Base-by-base conservation (phyloP, 92 coral and sea anemone genomes). In the Epizoanthus scotinus region DNA sequence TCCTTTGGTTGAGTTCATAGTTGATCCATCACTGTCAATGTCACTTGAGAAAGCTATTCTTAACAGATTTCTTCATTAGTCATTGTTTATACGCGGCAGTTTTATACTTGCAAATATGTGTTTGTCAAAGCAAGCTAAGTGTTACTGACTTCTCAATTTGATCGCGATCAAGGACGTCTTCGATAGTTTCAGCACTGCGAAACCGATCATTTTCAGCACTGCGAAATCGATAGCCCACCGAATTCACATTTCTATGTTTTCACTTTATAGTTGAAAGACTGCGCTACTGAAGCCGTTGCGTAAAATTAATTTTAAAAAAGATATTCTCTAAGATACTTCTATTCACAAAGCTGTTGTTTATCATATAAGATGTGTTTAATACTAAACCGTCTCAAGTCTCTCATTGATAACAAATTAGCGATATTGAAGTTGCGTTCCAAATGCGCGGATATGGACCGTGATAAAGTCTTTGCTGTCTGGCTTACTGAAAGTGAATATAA, bases 21-120 rank as follows among this genome's bases (percentile, higher is more conserved):
- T 55, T 26, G 57, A 25, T 68, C 57, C 73, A 42, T 68, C 73
- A 38, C 73, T 68, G 73, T 64, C 70, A 64, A 9, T 15, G 31
- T 17, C n/a, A 29, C 70, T 29, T 64, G 21, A 64, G 27, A 29
- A 27, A 64, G 22, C 70, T 64, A 24, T 29, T 64, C 70, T 64
- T 9, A 27, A 25, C 57, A 19, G 13, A 71, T 71, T 54, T 29
- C 78, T 50, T 50, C 42, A 50, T 52, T 42, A 71, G 58, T 12
- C 54, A 15, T 36, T 71, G 38, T 49, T 71, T 71, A 71, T 28
- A 53, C 54, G 25, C 54, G 78, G 54, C 78, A 40, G 62, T 42
- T 50, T 47, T 71, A 20, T 49, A 22, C 34, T 54, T 36, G 52
- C 60, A 69, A 34, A 47, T 42, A 9, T 36, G 44, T 71, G 40